Evolutionary conservation across 2,113 vertebrate species (phyloP).

Genomic region (Mastomys natalensis): DNA sequence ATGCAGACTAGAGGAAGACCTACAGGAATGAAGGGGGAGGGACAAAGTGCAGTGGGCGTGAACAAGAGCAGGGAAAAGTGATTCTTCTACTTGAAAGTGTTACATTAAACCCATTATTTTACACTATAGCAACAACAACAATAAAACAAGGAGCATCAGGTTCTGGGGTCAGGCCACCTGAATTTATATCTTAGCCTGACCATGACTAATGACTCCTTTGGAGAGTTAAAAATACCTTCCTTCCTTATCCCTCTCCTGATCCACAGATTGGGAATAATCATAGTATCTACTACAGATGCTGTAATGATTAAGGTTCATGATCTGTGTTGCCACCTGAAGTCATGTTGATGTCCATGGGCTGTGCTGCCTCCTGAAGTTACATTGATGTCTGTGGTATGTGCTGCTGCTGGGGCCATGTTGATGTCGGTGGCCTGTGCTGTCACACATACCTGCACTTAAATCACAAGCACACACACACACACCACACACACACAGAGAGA

Average conservation of each 20-base stretch:
- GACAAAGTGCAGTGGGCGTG: neutral
- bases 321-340: too few relatives aligned
- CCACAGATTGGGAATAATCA: neutral
- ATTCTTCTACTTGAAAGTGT: too few relatives aligned
- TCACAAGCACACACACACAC: neutral
- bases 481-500: neutral
- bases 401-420: neutral
- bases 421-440: neutral
- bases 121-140: neutral
- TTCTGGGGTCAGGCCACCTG: neutral
- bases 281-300: neutral
- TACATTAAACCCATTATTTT: neutral
- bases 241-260: neutral
- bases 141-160: neutral
- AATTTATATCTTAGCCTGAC: neutral
- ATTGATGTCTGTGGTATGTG: neutral
- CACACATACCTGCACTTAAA: neutral
- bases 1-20: neutral
- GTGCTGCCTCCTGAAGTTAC: neutral
- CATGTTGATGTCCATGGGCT: too few relatives aligned
- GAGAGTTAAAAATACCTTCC: neutral
- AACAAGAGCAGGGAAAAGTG: neutral
- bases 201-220: neutral
- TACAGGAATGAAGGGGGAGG: too few relatives aligned
- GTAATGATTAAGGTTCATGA: neutral